Conservation (phyloP, 2,113 vertebrate genomes). For the Indicator maculatus region DNA sequence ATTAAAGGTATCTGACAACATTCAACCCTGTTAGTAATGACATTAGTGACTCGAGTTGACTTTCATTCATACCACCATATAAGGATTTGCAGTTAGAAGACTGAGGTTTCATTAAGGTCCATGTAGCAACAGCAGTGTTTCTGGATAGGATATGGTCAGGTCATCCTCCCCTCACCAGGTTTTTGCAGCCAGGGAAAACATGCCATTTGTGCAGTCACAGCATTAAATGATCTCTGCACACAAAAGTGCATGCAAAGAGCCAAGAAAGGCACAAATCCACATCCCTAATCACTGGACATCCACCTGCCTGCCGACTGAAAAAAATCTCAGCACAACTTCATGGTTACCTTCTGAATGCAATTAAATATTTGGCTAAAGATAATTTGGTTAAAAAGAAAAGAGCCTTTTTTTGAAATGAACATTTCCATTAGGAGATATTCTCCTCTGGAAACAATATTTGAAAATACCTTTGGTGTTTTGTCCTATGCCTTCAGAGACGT, state of each 20-base stretch:
- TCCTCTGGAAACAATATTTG: not conserved
- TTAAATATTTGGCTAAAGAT: not conserved
- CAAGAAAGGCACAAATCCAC: slow-evolving; percentile 54
- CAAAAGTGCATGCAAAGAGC: not conserved
- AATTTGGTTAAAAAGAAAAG: not conserved
- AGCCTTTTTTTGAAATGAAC: not conserved
- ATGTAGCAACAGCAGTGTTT: not conserved
- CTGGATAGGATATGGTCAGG: not conserved
- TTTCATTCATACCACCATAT: not conserved
- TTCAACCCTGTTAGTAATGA: not conserved
- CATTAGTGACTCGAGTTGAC: not conserved
- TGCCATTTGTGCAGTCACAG: slow-evolving; percentile 52
- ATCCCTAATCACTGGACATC: not conserved
- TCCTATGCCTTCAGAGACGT: not conserved
- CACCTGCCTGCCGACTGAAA: not conserved
- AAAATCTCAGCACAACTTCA: not conserved
- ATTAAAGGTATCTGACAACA: slow-evolving; percentile 8
- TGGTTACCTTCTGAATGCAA: not conserved
- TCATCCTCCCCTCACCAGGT: not conserved
- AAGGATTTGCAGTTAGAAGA: not conserved
- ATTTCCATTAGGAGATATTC: not conserved
- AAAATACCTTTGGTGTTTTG: not conserved
- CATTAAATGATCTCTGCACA: slow-evolving; percentile 41
- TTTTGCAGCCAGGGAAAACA: not conserved
- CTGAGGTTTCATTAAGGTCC: not conserved